Evolutionary conservation across 2,797 vertebrate species (phyloP).

Genomic region (Arrhamphus sclerolepis): DNA sequence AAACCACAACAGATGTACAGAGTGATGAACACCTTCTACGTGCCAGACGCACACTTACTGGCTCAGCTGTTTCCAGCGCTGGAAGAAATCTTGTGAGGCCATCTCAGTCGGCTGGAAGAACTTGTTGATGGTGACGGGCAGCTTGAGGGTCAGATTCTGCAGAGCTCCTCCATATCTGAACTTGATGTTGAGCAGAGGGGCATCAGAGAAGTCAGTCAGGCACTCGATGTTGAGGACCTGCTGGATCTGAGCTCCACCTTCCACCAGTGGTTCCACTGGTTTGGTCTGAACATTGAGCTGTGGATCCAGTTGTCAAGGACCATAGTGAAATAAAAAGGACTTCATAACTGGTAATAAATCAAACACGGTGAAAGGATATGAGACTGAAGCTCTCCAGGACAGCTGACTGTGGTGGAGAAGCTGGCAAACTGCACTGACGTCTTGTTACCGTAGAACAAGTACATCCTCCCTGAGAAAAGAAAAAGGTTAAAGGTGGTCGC

Average conservation of each 20-base stretch:
- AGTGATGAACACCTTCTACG: too few species aligned
- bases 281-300: constrained; percentile 92
- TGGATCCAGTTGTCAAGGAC: constrained; percentile 81
- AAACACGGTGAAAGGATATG: constrained; percentile 87
- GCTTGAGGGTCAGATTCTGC: constrained; percentile 89
- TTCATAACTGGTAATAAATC: too few species aligned
- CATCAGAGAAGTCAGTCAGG: constrained; percentile 86
- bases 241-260: constrained; percentile 92
- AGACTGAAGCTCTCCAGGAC: constrained; percentile 88
- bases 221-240: constrained; percentile 95
- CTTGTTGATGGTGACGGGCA: constrained; percentile 93
- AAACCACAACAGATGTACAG: too few species aligned
- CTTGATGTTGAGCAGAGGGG: constrained; percentile 89
- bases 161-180: constrained; percentile 92
- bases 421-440: constrained; percentile 92
- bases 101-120: constrained; percentile 96
- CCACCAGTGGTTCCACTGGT: constrained; percentile 88
- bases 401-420: constrained; percentile 87
- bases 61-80: constrained; percentile 95
- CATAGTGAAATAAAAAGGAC: background rate
- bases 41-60: constrained; percentile 79
- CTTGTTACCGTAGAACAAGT: constrained; percentile 95
- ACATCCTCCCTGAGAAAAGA: constrained; percentile 87
- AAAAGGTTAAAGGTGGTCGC: constrained; percentile 4
- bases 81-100: constrained; percentile 92